These are phyloP conservation scores for Nettapus auritus DNA, from an alignment of 2,113 vertebrate species.

Conservation along the genomic window DNA sequence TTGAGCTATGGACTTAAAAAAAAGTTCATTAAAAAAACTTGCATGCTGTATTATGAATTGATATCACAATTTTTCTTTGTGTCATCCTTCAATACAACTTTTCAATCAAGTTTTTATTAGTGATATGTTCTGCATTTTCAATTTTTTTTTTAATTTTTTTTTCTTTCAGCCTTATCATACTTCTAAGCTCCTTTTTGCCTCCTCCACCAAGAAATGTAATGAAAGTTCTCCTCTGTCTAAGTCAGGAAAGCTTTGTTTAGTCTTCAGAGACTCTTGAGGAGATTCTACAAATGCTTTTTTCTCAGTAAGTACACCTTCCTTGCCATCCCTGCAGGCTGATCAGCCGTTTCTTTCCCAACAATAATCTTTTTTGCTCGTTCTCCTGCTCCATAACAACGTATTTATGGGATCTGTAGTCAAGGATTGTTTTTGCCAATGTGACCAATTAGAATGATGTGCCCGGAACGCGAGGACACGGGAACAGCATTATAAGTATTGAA, in stretches of 20 bases:
- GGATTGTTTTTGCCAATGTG: not conserved
- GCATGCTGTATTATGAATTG: constrained; percentile 25
- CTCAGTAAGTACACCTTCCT: not conserved
- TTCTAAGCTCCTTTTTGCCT: not conserved
- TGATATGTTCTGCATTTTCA: not conserved
- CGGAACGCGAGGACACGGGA: not conserved
- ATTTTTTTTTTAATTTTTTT: constrained; percentile 22
- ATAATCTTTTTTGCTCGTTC: not conserved
- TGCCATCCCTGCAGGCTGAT: not conserved
- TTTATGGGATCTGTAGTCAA: not conserved
- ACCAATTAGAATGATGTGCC: not conserved
- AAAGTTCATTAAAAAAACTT: constrained; percentile 60
- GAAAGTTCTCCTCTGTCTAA: not conserved
- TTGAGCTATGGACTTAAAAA: constrained; percentile 20
- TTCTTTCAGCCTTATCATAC: not conserved
- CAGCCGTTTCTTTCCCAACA: not conserved
- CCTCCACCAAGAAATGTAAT: not conserved
- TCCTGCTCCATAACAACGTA: not conserved
- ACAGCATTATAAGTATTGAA: not conserved
- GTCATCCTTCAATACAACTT: constrained; percentile 7
- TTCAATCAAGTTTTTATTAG: constrained; percentile 33
- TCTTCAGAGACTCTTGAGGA: not conserved
- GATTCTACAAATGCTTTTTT: not conserved
- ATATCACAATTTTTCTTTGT: not conserved
- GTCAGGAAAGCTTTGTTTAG: not conserved